phyloP scores from a whole-genome alignment of 37 sponge, comb jelly and placozoan genomes.

The Mnemiopsis leidyi region DNA sequence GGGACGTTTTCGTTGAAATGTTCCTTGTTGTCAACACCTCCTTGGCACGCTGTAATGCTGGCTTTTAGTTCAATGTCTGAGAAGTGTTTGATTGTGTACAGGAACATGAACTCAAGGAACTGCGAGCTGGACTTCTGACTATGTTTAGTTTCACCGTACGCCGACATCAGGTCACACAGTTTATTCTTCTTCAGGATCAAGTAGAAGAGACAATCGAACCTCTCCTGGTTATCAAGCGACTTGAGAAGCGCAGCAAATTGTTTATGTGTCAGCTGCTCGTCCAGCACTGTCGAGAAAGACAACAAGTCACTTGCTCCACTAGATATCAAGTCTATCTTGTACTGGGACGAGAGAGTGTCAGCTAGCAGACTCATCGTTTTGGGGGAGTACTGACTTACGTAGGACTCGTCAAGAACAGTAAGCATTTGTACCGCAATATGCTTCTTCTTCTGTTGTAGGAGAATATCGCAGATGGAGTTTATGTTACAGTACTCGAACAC shows the following conservation, averaged over 20 bases:
- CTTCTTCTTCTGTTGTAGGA: background rate
- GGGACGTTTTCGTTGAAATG: slow-evolving; percentile 14
- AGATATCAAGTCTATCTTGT: background rate
- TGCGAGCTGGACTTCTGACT: background rate
- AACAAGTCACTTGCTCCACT: background rate
- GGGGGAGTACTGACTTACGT: background rate
- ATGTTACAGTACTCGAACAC: slow-evolving; percentile 20
- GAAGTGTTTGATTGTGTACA: slow-evolving; percentile 13
- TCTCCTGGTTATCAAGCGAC: slow-evolving; percentile 16
- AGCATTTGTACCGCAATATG: slow-evolving; percentile 5
- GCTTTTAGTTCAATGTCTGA: slow-evolving; percentile 40
- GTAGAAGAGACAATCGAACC: slow-evolving; percentile 23
- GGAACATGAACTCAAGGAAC: slow-evolving; percentile 31
- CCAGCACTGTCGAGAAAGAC: background rate
- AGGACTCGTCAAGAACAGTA: background rate
- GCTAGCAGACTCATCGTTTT: background rate
- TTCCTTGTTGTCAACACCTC: background rate
- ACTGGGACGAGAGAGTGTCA: background rate
- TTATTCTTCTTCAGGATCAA: background rate
- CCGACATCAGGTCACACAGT: slow-evolving; percentile 11
- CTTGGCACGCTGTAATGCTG: background rate
- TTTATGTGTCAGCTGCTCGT: slow-evolving; percentile 9
- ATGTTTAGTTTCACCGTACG: slow-evolving; percentile 2
- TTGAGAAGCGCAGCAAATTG: background rate
- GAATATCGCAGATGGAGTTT: background rate